Conservation (phyloP, 2,888 invertebrate genomes). For the Hypolimnas misippus region DNA sequence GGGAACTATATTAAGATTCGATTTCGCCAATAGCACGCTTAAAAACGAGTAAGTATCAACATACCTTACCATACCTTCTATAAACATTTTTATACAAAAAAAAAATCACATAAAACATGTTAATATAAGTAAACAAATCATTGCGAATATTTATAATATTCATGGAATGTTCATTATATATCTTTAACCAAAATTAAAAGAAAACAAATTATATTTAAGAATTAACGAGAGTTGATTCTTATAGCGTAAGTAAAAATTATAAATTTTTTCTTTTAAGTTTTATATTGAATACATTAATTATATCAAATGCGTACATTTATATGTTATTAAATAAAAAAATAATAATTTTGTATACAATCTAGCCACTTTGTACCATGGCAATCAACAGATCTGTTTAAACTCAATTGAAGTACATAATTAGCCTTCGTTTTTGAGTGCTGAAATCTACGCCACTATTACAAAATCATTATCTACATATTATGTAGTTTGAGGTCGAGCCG, state of each 20-base stretch:
- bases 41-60: background rate
- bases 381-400: slow-evolving; percentile 46
- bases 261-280: background rate
- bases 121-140: background rate
- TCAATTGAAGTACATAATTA: slow-evolving; percentile 45
- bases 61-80: background rate
- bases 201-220: background rate
- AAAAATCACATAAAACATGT: background rate
- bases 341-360: slow-evolving; percentile 17
- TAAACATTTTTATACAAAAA: background rate
- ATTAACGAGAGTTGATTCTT: background rate
- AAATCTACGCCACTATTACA: slow-evolving; percentile 52
- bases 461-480: slow-evolving; percentile 36
- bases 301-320: background rate
- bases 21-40: background rate
- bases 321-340: slow-evolving; percentile 15
- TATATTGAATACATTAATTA: background rate
- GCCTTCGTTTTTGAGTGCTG: slow-evolving; percentile 50
- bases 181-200: background rate
- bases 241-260: background rate
- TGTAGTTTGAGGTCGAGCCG: slow-evolving; percentile 64
- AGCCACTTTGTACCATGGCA: slow-evolving; percentile 34
- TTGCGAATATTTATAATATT: slow-evolving; percentile 5
- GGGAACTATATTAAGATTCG: no score
- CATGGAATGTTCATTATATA: slow-evolving; percentile 11